Percentiles rank a stretch among this genome's conserved stretches.
Conservation (phyloP, 2,113 vertebrate species). For the Ailuropoda melanoleuca region DNA sequence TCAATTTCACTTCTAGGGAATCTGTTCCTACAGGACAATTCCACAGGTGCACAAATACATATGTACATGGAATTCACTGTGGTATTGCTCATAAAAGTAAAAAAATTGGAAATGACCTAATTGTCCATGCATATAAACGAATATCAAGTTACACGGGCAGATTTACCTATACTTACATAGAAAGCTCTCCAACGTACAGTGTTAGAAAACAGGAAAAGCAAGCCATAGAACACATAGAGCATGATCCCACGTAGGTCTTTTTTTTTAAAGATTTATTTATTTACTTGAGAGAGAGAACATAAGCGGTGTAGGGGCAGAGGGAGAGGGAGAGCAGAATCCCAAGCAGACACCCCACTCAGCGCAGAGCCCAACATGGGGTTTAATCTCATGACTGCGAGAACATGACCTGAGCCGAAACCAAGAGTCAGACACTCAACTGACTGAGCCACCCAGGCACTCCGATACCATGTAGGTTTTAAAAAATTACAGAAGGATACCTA, state of each 20-base stretch:
- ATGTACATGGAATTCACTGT: background rate
- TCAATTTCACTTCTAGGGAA: background rate
- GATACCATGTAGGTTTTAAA: background rate
- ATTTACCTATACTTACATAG: background rate
- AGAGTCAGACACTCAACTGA: background rate
- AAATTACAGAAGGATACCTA: background rate
- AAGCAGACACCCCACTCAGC: background rate
- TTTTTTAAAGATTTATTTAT: background rate
- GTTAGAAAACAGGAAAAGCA: conserved; percentile 4
- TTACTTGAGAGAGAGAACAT: background rate
- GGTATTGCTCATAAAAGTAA: background rate
- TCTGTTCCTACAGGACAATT: conserved; percentile 3
- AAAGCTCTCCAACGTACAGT: background rate
- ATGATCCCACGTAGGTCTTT: background rate
- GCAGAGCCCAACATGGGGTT: background rate
- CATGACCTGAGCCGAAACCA: background rate
- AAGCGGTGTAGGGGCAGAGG: background rate
- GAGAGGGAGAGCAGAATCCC: background rate
- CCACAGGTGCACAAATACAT: background rate
- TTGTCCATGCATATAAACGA: background rate
- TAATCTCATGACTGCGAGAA: background rate
- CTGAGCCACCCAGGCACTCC: background rate
- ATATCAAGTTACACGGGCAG: background rate
- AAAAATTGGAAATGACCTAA: background rate
- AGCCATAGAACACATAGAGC: background rate